Base-by-base conservation (phyloP, 2,888 invertebrate species). In the Ennomos fuscantarius region DNA sequence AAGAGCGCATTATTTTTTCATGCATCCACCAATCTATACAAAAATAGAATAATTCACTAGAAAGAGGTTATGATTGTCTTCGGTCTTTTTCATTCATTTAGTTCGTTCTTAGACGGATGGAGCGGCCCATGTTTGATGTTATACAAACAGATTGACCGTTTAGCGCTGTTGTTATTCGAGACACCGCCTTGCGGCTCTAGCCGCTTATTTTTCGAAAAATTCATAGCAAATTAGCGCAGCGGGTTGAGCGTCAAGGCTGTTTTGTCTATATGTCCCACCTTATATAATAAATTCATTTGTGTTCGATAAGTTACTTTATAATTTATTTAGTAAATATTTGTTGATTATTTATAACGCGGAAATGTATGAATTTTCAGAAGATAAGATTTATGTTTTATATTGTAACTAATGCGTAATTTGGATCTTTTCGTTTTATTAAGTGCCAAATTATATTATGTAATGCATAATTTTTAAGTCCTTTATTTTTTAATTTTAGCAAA, bases 341-440 rank as follows among this genome's bases (percentile, higher is more conserved):
- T 57, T 52, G 51, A 47, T 51, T 51, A 57, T 57, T 57, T 57
- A 11, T 57, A 56, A 42, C 31, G 34, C 13, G n/a, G 34, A 46
- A 15, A 11, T 36, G 8, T 34, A 11, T 33, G 41, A 33, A 32
- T 42, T 47, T 46, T 24, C 8, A 11, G 34, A 9, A 39, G 31
- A 33, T 55, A 32, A 36, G 51, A 9, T 44, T 45, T 32, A 11
- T 44, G 39, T 49, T 11, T 36, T 43, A 11, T 43, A 32, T 6
- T 24, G 1, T 24, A 24, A 24, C 6, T 1, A 24, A 24, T 24
- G 24, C 6, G 2, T 24, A 24, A 24, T 24, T 24, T 24, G 24
- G 24, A 3, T 2, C 24, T 24, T 24, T 24, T 24, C 2, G 24
- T 2, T 24, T 24, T 24, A 24, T 24, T 6, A 24, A 24, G 24